Percentiles rank a stretch among this genome's conserved stretches.
These are phyloP conservation scores for Hipposideros larvatus DNA, from an alignment of 2,797 vertebrate genomes.

Conservation along the genomic window DNA sequence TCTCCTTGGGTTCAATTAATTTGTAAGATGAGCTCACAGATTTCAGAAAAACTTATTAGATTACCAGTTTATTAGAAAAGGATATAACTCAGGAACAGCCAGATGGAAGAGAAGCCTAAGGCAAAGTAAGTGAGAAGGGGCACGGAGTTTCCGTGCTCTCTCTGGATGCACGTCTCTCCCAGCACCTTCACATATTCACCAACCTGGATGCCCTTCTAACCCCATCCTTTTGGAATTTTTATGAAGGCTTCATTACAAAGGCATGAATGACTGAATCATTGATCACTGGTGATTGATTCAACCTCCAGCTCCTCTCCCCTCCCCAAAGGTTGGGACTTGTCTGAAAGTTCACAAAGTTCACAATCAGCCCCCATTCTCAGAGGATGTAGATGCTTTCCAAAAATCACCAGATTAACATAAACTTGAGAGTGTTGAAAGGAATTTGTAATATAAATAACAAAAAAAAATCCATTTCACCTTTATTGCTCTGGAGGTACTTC, in stretches of 20 bases:
- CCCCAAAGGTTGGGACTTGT: neutral
- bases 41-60: constrained; percentile 11
- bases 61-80: neutral
- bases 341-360: neutral
- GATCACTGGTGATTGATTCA: neutral
- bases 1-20: neutral
- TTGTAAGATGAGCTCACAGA: neutral
- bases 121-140: neutral
- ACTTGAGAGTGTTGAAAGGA: neutral
- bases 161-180: neutral
- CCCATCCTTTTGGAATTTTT: neutral
- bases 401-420: neutral
- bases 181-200: neutral
- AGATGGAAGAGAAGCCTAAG: neutral
- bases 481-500: constrained; percentile 8
- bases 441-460: constrained; percentile 3
- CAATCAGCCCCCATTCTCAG: neutral
- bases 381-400: constrained; percentile 19
- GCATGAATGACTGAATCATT: neutral
- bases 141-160: neutral
- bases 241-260: neutral
- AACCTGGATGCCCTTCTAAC: neutral
- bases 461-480: neutral
- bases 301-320: neutral
- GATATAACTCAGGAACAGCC: neutral